A percentile compares a stretch with the other conserved stretches of the same genome.
Evolutionary conservation across 2,797 vertebrate species (phyloP).

Genomic region (Epinephelus awoara): DNA sequence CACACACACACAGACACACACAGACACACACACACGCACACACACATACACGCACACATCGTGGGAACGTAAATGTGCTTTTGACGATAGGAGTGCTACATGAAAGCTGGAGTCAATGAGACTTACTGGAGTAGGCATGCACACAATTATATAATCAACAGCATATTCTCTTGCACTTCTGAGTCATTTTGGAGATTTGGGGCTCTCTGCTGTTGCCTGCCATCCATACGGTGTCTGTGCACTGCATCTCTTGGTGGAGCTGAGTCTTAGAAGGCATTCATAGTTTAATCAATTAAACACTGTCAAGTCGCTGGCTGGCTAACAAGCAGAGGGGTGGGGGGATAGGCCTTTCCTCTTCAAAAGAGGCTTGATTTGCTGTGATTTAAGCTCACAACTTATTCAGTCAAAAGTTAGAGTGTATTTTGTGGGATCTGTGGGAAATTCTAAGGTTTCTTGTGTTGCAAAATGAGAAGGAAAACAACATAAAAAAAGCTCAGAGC

Average conservation of each 20-base stretch:
- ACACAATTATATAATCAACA: slow-evolving; percentile 77
- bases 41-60: slow-evolving; percentile 17
- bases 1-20: slow-evolving; percentile 17
- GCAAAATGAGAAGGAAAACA: slow-evolving; percentile 59
- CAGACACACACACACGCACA: slow-evolving; percentile 15
- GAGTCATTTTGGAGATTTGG: slow-evolving; percentile 58
- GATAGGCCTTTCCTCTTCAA: slow-evolving; percentile 61
- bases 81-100: slow-evolving; percentile 54
- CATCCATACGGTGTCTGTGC: slow-evolving; percentile 45
- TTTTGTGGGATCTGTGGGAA: slow-evolving; percentile 64
- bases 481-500: slow-evolving; percentile 43
- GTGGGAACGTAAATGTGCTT: slow-evolving; percentile 57
- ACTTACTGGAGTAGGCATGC: slow-evolving; percentile 67
- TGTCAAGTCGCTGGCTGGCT: slow-evolving; percentile 70
- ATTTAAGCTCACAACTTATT: slow-evolving; percentile 65
- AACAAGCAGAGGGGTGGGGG: slow-evolving; percentile 53
- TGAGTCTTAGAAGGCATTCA: slow-evolving; percentile 67
- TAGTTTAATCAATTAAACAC: slow-evolving; percentile 75
- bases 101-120: slow-evolving; percentile 64
- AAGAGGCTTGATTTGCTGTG: slow-evolving; percentile 75
- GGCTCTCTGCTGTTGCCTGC: slow-evolving; percentile 49
- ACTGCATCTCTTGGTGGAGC: slow-evolving; percentile 53
- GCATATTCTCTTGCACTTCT: slow-evolving; percentile 68
- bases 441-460: slow-evolving; percentile 53
- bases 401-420: slow-evolving; percentile 55